Base-by-base conservation (phyloP, 1,140 invertebrate genomes). In the Bombus picipes region DNA sequence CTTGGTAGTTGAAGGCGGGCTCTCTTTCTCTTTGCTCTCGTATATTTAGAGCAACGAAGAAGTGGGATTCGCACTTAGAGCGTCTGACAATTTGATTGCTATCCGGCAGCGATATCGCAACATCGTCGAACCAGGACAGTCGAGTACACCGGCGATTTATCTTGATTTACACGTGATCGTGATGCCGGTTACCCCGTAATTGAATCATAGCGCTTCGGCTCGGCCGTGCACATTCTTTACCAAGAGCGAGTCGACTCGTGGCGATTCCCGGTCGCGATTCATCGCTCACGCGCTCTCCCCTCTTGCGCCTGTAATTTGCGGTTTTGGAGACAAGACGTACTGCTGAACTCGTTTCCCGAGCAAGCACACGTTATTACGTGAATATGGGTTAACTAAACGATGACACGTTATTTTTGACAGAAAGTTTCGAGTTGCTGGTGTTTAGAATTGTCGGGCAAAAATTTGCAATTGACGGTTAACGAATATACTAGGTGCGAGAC, bases 151-250 rank as follows among this genome's bases (percentile, higher is more conserved):
- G 34, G 84, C 84, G 84, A 86, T 82, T 86, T 86, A 86, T 86
- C 84, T 86, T 86, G 84, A 86, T 86, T 86, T 86, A 86, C 84
- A 86, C 84, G 84, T 86, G 84, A 81, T 86, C 84, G 79, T 75
- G 84, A 75, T 82, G 84, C 84, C 84, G 79, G 84, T 81, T 86
- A 86, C 84, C 84, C 78, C 84, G 71, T 86, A 86, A 86, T 86
- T 86, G 84, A 86, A 86, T 86, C 84, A 86, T 86, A 86, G 84
- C 71, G 84, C 70, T 82, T 37, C 43, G 77, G 10, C 34, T 62
- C 66, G 68, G 18, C 70, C 57, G 78, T 74, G 22, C 22, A 53
- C 71, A 68, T 79, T 86, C 79, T 86, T 86, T 82, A 74, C n/a
- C 32, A 32, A 62, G 57, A 57, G 39, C 71, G 39, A 13, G 18